phyloP scores from a whole-genome alignment of 2,797 vertebrate genomes.

The Sebastes dallii region DNA sequence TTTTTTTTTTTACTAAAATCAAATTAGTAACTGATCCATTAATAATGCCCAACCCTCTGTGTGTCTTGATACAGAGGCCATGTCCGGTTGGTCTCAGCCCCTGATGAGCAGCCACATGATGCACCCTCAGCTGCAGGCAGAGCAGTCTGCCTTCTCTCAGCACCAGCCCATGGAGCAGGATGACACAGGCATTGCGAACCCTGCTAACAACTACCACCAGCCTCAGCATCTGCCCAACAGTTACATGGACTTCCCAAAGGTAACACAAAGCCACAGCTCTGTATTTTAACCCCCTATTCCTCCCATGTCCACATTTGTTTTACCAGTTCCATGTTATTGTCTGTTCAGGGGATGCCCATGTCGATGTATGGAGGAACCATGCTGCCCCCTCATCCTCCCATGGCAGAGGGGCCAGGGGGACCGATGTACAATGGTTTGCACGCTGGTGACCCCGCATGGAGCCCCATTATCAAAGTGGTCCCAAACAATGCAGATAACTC shows the following conservation, averaged over 20 bases:
- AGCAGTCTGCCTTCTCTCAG: slow-evolving; percentile 95
- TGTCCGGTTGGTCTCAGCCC: slow-evolving; percentile 98
- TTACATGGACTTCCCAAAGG: slow-evolving; percentile 99
- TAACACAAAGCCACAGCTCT: slow-evolving; percentile 50
- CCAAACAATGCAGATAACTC: slow-evolving; percentile 95
- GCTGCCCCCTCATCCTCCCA: slow-evolving; percentile 93
- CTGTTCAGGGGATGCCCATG: slow-evolving; percentile 91
- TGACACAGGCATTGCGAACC: slow-evolving; percentile 97
- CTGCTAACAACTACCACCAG: slow-evolving; percentile 97
- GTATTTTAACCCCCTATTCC: background rate
- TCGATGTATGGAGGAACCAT: slow-evolving; percentile 98
- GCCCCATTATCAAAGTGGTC: slow-evolving; percentile 98
- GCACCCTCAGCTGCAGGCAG: slow-evolving; percentile 91
- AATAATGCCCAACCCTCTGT: background rate
- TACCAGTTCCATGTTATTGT: background rate
- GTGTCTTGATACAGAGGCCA: slow-evolving; percentile 84
- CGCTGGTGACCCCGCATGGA: slow-evolving; percentile 96
- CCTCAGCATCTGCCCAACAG: slow-evolving; percentile 91
- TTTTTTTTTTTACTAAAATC: too few relatives aligned
- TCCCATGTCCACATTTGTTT: background rate
- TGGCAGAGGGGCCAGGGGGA: slow-evolving; percentile 93
- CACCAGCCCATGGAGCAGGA: slow-evolving; percentile 99
- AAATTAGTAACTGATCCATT: background rate
- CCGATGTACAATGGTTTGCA: slow-evolving; percentile 97
- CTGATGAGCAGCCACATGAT: slow-evolving; percentile 94